These are phyloP conservation scores for Siphlonurus alternatus DNA, from an alignment of 2,888 invertebrate genomes.

Conservation along the genomic window DNA sequence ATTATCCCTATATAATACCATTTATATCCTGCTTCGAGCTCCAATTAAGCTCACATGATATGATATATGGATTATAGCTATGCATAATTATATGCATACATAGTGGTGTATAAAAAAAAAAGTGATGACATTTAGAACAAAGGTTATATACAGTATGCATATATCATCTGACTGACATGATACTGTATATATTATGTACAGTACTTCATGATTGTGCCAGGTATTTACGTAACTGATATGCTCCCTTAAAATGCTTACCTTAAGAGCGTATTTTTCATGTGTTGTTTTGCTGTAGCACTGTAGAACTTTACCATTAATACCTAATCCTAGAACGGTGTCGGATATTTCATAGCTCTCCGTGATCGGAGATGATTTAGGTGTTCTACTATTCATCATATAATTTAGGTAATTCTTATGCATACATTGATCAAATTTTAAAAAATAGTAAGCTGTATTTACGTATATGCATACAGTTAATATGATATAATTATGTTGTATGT, in stretches of 20 bases:
- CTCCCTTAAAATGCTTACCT: constrained; percentile 42
- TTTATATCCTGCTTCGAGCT: too few species aligned
- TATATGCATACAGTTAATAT: too few species aligned
- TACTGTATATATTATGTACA: not conserved
- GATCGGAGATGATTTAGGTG: constrained; percentile 63
- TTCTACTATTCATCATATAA: not conserved
- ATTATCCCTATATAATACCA: too few species aligned
- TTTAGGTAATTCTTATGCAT: too few species aligned
- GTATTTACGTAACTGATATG: too few species aligned
- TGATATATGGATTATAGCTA: too few species aligned
- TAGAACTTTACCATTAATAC: constrained; percentile 97
- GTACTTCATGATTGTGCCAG: not conserved
- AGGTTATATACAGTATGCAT: too few species aligned
- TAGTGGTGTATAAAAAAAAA: not conserved
- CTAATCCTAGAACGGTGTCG: constrained; percentile 83
- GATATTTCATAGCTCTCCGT: constrained; percentile 85
- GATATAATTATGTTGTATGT: too few species aligned
- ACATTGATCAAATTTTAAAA: too few species aligned
- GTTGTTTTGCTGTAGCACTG: constrained; percentile 70
- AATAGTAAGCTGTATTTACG: too few species aligned
- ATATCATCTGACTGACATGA: not conserved
- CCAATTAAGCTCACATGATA: too few species aligned
- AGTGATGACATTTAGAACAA: too few species aligned
- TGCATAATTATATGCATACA: not conserved
- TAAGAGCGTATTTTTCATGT: constrained; percentile 73